These are phyloP conservation scores for Enchytraeus crypticus DNA, from an alignment of 2,888 invertebrate genomes.

Conservation along the genomic window DNA sequence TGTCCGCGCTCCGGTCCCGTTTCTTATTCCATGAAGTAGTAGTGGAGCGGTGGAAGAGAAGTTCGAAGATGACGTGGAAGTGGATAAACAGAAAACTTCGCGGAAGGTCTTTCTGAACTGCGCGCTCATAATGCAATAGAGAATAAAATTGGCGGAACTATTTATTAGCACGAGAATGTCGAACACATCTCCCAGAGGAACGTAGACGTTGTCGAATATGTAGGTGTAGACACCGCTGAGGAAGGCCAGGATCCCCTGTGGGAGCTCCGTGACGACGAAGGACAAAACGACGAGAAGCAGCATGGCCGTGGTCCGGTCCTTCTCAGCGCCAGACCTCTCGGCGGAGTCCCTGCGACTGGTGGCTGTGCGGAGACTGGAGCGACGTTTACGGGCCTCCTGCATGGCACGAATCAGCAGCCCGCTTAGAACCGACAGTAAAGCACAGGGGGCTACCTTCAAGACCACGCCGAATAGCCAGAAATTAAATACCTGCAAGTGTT, in stretches of 20 bases:
- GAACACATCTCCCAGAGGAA: constrained; percentile 63
- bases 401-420: constrained; percentile 60
- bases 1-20: too few species aligned
- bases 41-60: too few species aligned
- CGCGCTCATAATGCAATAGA: constrained; percentile 87
- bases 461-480: constrained; percentile 40
- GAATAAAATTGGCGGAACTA: constrained; percentile 82
- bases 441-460: constrained; percentile 67
- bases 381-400: constrained; percentile 62
- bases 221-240: constrained; percentile 52
- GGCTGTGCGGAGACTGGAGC: constrained; percentile 43
- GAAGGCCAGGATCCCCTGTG: constrained; percentile 66
- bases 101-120: constrained; percentile 67
- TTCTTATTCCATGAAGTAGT: too few species aligned
- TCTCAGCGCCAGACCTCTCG: constrained; percentile 49
- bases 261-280: constrained; percentile 71
- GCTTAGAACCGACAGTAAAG: constrained; percentile 66
- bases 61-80: too few species aligned
- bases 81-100: constrained; percentile 30
- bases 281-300: constrained; percentile 74
- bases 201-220: constrained; percentile 59
- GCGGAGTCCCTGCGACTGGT: constrained; percentile 35
- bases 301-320: constrained; percentile 73
- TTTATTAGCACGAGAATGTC: constrained; percentile 82
- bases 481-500: constrained; percentile 20